A percentile compares a stretch with the other conserved stretches of the same genome.
Conservation (phyloP, 1,140 invertebrate species). For the Muscidifurax raptorellus region DNA sequence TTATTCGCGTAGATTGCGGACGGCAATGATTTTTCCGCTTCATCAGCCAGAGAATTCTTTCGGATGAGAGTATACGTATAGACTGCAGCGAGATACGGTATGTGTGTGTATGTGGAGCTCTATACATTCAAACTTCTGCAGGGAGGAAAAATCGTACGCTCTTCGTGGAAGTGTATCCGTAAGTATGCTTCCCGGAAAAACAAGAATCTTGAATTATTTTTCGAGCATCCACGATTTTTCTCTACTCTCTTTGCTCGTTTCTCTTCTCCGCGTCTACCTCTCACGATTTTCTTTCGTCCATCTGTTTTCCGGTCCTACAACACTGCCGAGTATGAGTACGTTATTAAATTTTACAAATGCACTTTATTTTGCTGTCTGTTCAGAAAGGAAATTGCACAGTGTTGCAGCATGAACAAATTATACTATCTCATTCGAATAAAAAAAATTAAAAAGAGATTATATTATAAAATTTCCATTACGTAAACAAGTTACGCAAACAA, state of each 20-base stretch:
- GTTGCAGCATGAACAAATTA: not conserved
- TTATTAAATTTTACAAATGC: conserved; percentile 26
- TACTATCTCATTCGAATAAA: too few species aligned
- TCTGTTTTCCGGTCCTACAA: not conserved
- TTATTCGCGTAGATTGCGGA: conserved; percentile 16
- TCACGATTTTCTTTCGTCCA: not conserved
- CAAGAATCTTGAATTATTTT: conserved; percentile 50
- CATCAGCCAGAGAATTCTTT: conserved; percentile 14
- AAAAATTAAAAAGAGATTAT: too few species aligned
- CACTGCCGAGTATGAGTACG: not conserved
- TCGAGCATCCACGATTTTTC: conserved; percentile 44
- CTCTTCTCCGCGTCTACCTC: conserved; percentile 17
- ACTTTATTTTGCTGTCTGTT: not conserved
- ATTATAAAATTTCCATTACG: too few species aligned
- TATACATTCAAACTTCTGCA: conserved; percentile 39
- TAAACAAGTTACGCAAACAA: too few species aligned
- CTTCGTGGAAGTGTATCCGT: conserved; percentile 6
- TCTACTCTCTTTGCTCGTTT: conserved; percentile 29
- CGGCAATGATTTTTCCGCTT: conserved; percentile 38
- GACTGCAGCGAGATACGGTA: not conserved
- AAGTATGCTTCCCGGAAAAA: conserved; percentile 31
- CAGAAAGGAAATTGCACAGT: not conserved
- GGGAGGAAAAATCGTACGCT: conserved; percentile 43
- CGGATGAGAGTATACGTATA: not conserved
- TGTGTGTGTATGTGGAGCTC: not conserved